These are phyloP conservation scores for Etia nguti DNA, from an alignment of 2,113 vertebrate species.

Conservation along the genomic window DNA sequence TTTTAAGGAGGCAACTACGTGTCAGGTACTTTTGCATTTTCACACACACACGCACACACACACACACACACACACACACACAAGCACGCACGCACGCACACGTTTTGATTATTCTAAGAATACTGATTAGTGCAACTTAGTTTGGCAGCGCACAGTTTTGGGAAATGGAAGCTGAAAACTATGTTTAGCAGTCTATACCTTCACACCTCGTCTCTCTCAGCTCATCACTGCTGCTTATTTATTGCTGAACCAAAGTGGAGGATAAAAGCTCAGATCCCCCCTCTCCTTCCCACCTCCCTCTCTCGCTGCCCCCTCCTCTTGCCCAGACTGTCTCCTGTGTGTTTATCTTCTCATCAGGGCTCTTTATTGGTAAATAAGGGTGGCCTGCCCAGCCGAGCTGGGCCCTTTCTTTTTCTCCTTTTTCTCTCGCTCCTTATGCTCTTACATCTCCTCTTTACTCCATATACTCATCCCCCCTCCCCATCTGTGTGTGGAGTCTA, in stretches of 20 bases:
- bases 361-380: slow-evolving; percentile 79
- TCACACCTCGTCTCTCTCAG: not conserved
- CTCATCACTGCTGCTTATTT: not conserved
- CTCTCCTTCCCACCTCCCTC: not conserved
- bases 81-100: not conserved
- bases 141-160: not conserved
- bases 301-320: not conserved
- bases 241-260: slow-evolving; percentile 30
- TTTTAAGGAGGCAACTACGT: not conserved
- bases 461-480: not conserved
- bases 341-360: slow-evolving; percentile 79
- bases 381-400: slow-evolving; percentile 48
- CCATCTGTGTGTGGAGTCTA: slow-evolving; percentile 59
- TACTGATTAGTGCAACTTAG: not conserved
- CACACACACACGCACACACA: not conserved
- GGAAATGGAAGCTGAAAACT: not conserved
- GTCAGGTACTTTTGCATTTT: not conserved
- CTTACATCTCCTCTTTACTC: slow-evolving; percentile 6
- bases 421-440: slow-evolving; percentile 1
- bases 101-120: not conserved
- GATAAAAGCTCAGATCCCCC: slow-evolving; percentile 43
- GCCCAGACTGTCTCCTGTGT: slow-evolving; percentile 70
- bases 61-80: not conserved
- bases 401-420: slow-evolving; percentile 11
- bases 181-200: not conserved